phyloP scores from a whole-genome alignment of 92 coral and sea anemone genomes.

The Porites evermanni region DNA sequence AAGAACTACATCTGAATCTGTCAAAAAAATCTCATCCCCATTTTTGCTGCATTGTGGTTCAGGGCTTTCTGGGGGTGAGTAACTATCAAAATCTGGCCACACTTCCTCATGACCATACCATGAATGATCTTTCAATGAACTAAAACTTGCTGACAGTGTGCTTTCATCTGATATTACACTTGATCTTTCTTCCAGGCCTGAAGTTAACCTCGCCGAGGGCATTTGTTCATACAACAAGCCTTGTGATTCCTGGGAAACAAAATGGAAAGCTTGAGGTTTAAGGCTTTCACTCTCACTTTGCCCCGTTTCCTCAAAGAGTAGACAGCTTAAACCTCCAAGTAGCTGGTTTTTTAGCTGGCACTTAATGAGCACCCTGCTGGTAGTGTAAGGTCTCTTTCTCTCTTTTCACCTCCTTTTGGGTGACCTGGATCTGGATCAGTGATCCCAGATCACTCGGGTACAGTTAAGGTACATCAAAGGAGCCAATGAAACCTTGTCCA shows the following conservation, averaged over 20 bases:
- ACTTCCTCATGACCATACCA: slow-evolving; percentile 12
- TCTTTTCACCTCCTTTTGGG: too few relatives aligned
- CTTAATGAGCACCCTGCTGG: too few relatives aligned
- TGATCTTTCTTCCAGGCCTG: not conserved
- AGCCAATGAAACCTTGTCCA: too few relatives aligned
- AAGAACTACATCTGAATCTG: not conserved
- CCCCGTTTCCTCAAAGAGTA: too few relatives aligned
- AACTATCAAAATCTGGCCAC: slow-evolving; percentile 31
- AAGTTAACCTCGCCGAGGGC: not conserved
- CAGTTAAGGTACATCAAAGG: too few relatives aligned
- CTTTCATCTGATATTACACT: not conserved
- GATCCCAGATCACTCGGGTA: too few relatives aligned
- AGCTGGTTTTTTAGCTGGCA: too few relatives aligned
- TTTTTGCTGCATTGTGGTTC: not conserved
- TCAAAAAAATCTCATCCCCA: not conserved
- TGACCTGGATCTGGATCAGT: too few relatives aligned
- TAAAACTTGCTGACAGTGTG: not conserved
- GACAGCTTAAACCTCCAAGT: too few relatives aligned
- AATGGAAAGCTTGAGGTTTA: too few relatives aligned
- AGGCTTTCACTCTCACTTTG: too few relatives aligned
- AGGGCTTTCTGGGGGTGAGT: slow-evolving; percentile 54
- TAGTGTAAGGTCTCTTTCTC: too few relatives aligned
- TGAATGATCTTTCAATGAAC: slow-evolving; percentile 7
- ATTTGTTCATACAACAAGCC: slow-evolving; percentile 2
- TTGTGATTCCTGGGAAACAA: not conserved